phyloP scores from a whole-genome alignment of 2,113 vertebrate species.

The Cacatua alba region DNA sequence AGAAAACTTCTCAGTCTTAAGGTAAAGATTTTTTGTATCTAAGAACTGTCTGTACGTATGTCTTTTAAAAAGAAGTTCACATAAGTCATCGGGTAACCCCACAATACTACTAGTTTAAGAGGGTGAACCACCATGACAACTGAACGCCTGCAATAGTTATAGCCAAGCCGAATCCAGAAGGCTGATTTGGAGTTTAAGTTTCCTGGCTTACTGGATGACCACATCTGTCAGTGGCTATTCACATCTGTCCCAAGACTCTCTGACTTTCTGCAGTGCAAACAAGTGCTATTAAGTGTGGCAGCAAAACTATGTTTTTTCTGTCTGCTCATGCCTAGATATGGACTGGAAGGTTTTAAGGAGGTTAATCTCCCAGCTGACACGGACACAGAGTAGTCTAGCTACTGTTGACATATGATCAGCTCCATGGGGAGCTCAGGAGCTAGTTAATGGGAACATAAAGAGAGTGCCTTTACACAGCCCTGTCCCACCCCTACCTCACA shows the following conservation, averaged over 20 bases:
- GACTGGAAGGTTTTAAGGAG: neutral
- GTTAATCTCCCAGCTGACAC: neutral
- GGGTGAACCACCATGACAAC: too few relatives aligned
- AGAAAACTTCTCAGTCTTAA: neutral
- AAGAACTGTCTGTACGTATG: neutral
- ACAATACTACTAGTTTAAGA: too few relatives aligned
- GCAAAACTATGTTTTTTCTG: neutral
- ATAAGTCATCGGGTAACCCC: neutral
- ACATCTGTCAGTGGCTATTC: neutral
- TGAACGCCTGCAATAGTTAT: neutral
- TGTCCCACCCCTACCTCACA: neutral
- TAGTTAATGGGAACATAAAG: neutral
- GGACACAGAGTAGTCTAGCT: neutral
- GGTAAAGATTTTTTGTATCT: neutral
- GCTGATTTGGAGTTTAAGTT: neutral
- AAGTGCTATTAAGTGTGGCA: neutral
- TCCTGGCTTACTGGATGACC: neutral
- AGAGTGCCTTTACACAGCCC: neutral
- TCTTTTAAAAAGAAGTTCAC: neutral
- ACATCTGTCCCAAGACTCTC: neutral
- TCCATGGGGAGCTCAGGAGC: neutral
- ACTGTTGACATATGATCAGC: neutral
- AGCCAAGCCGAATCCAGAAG: neutral
- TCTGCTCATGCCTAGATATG: neutral
- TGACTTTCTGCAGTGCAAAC: neutral